Conservation (phyloP, 2,113 vertebrate species). For the Myanophis thanlyinensis region DNA sequence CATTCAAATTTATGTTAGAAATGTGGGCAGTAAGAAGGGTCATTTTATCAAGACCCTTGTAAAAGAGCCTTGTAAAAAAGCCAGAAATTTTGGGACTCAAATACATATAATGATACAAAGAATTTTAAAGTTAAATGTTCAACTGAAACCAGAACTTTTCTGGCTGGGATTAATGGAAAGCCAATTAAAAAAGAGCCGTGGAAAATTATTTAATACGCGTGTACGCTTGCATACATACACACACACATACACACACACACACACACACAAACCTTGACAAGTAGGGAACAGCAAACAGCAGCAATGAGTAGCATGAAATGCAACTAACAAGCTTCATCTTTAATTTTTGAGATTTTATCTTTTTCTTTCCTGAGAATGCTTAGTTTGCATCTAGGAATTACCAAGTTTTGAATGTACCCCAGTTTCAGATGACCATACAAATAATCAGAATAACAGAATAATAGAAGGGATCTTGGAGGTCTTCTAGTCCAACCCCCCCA, state of each 20-base stretch:
- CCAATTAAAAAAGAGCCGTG: neutral
- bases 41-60: neutral
- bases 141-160: neutral
- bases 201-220: neutral
- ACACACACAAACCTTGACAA: too few species aligned
- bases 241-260: too few species aligned
- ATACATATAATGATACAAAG: neutral
- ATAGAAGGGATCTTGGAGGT: neutral
- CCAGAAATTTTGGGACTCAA: neutral
- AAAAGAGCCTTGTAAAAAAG: neutral
- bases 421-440: neutral
- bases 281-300: neutral
- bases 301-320: neutral
- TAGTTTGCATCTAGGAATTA: neutral
- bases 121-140: neutral
- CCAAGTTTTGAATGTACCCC: neutral
- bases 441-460: neutral
- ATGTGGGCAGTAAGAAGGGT: neutral
- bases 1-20: neutral
- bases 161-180: neutral
- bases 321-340: neutral
- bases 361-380: neutral
- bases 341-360: neutral
- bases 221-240: fast-evolving
- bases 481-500: neutral